These are phyloP conservation scores for Myotis findleyi DNA, from an alignment of 2,797 vertebrate species.

Conservation along the genomic window DNA sequence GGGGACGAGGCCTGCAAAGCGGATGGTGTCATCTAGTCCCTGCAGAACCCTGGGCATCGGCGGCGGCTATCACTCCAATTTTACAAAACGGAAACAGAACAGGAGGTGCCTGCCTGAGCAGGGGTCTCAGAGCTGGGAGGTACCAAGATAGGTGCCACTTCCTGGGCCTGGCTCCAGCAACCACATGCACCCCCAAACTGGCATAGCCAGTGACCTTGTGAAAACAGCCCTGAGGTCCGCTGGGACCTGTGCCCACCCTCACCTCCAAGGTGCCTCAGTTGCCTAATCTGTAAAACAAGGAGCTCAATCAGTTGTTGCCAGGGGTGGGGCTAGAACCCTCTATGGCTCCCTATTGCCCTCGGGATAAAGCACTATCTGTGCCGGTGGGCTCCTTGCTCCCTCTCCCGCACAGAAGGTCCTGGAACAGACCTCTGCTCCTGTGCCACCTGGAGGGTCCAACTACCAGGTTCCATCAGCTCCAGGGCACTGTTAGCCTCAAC, in stretches of 20 bases:
- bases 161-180: background rate
- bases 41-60: background rate
- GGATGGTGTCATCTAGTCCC: background rate
- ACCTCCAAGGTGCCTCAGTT: background rate
- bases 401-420: background rate
- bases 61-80: background rate
- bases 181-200: no score
- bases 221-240: background rate
- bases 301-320: accelerated
- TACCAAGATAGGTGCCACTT: background rate
- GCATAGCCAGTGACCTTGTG: background rate
- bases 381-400: accelerated
- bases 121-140: background rate
- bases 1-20: background rate
- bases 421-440: background rate
- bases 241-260: background rate
- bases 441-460: background rate
- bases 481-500: background rate
- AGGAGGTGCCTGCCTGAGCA: background rate
- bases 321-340: background rate
- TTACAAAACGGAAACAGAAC: background rate
- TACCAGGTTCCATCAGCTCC: background rate
- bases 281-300: background rate
- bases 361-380: accelerated
- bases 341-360: background rate